phyloP scores from a whole-genome alignment of 1,140 invertebrate species.

The Brachionus plicatilis region DNA sequence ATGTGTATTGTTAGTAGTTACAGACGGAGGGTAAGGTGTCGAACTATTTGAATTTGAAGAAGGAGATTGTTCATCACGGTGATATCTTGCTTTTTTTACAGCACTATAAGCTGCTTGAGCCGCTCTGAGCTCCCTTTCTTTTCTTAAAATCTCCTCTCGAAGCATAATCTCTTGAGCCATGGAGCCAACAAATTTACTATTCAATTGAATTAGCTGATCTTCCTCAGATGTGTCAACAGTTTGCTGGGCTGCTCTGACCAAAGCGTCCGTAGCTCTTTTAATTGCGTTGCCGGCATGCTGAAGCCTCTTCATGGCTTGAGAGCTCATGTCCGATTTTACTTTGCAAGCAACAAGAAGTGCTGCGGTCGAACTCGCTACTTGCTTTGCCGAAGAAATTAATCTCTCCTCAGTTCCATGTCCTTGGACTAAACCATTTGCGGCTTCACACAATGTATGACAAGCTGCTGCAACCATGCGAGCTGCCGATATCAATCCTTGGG shows the following conservation, averaged over 20 bases:
- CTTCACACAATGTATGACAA: constrained; percentile 91
- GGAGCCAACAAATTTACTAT: constrained; percentile 82
- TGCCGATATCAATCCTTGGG: constrained; percentile 90
- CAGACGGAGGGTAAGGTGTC: neutral
- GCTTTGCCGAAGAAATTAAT: constrained; percentile 89
- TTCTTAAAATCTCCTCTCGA: constrained; percentile 72
- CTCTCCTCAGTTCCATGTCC: constrained; percentile 89
- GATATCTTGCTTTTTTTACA: constrained; percentile 38
- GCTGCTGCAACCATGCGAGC: constrained; percentile 81
- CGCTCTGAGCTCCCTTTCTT: constrained; percentile 85
- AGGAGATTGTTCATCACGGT: constrained; percentile 13
- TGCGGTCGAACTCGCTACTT: constrained; percentile 90
- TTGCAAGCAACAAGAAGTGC: constrained; percentile 94
- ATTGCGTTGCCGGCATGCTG: constrained; percentile 75
- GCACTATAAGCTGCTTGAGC: constrained; percentile 63
- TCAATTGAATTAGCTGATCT: constrained; percentile 71
- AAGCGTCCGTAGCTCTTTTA: constrained; percentile 90
- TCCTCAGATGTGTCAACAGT: constrained; percentile 85
- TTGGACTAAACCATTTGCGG: constrained; percentile 90
- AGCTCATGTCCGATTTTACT: constrained; percentile 92
- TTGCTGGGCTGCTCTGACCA: constrained; percentile 86
- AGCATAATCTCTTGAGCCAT: constrained; percentile 57
- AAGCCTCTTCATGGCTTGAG: constrained; percentile 81
- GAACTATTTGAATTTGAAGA: neutral
- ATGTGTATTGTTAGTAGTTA: neutral